These are phyloP conservation scores for Myioborus miniatus DNA, from an alignment of 2,797 vertebrate species.

Conservation along the genomic window DNA sequence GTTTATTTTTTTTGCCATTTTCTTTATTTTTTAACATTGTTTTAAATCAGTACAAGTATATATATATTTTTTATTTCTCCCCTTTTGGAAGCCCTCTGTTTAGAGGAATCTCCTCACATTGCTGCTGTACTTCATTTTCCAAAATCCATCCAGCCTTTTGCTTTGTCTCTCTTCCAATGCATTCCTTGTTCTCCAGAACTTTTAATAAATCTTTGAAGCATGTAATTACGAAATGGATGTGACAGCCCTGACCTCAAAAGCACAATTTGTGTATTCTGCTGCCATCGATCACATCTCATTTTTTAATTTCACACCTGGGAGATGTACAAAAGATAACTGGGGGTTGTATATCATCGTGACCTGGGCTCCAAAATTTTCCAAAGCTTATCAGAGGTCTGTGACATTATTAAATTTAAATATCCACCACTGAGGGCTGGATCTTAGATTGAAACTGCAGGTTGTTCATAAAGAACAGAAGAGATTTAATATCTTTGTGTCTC, in stretches of 20 bases:
- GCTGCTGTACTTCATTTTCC: neutral
- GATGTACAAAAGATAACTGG: constrained; percentile 79
- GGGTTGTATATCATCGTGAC: constrained; percentile 81
- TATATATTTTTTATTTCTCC: too few species aligned
- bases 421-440: neutral
- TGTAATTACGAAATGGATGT: constrained; percentile 85
- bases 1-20: neutral
- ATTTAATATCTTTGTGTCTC: neutral
- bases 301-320: constrained; percentile 80
- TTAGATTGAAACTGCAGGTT: neutral
- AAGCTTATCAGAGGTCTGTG: constrained; percentile 46
- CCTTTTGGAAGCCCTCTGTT: neutral
- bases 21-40: neutral
- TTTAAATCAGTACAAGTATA: neutral
- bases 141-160: constrained; percentile 20
- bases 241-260: constrained; percentile 77
- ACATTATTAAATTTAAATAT: constrained; percentile 46
- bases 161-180: constrained; percentile 61
- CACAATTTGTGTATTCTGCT: constrained; percentile 62
- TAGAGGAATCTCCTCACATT: constrained; percentile 3
- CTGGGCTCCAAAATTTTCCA: constrained; percentile 68
- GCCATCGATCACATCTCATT: constrained; percentile 69
- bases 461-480: neutral
- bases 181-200: constrained; percentile 71
- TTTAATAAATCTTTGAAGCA: constrained; percentile 78